Percentiles rank a stretch among this genome's conserved stretches.
phyloP scores from a whole-genome alignment of 2,888 invertebrate genomes.

The Acanthoscelides obtectus region DNA sequence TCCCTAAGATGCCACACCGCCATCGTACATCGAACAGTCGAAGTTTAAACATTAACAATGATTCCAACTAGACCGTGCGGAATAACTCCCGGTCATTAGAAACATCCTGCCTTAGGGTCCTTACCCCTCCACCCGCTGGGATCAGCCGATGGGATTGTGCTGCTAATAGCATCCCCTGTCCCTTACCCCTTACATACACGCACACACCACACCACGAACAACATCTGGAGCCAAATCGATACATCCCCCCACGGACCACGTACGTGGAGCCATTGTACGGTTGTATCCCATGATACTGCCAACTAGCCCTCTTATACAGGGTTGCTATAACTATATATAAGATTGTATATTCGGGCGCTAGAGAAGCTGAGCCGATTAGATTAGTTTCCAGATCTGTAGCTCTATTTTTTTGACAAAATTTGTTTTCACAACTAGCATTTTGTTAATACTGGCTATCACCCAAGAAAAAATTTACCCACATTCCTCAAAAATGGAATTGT shows the following conservation, averaged over 20 bases:
- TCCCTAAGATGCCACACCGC: not conserved
- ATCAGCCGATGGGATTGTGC: not conserved
- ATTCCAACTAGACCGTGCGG: not conserved
- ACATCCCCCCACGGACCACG: constrained; percentile 5
- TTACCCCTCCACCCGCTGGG: not conserved
- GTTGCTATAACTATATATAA: not conserved
- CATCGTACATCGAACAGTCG: not conserved
- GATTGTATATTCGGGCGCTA: no score
- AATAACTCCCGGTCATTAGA: not conserved
- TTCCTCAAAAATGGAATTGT: no score
- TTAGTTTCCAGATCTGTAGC: no score
- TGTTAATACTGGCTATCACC: no score
- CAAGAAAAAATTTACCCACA: no score
- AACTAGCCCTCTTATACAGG: not conserved
- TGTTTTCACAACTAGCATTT: no score
- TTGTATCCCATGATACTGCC: not conserved
- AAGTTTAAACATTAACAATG: not conserved
- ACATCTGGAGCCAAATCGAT: constrained; percentile 30
- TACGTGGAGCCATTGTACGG: not conserved
- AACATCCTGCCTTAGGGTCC: not conserved
- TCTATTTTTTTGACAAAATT: no score
- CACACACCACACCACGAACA: constrained; percentile 26
- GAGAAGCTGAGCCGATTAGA: no score
- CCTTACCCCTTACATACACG: constrained; percentile 5
- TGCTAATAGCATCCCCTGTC: not conserved